Base-by-base conservation (phyloP, 1,140 invertebrate genomes). In the Rhagoletis pomonella region DNA sequence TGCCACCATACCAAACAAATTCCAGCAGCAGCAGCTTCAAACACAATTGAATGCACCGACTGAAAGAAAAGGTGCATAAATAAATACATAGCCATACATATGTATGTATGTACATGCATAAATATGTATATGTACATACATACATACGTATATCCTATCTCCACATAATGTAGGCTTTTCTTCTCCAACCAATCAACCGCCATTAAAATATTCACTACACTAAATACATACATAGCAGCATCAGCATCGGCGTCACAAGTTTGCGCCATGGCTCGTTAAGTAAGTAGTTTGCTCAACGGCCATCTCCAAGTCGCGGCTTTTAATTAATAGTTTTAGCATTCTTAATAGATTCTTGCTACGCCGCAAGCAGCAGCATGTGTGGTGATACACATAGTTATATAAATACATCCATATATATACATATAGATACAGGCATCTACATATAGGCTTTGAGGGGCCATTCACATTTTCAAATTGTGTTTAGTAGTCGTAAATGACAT, bases 311-410 rank as follows among this genome's bases (percentile, higher is more conserved):
- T 81, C 73, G 17, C 44, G 12, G 47, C 47, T 29, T 81, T 42
- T 81, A 81, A 81, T 81, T 81, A 81, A 81, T 81, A 55, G 73
- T 42, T 81, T 81, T 81, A n/a, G 44, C 47, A 81, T 81, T 81
- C 73, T 55, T 55, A 10, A 73, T 73, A 73, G 42, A 47, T 73
- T 42, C 14, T 44, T 47, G 60, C 60, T 1, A 4, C 4, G 60
- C 7, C 12, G 60, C n/a, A 14, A n/a, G 12, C 60, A 12, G 42
- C 69, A 73, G n/a, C 69, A 67, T 67, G 1, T 42, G n/a, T 14
- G 60, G 12, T 14, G 0, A 67, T 73, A 17, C 17, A 50, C 42
- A 29, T 29, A 29, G 10, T 12, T 29, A 29, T 29, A 29, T 29
- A 29, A 0, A 29, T 29, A 29, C 29, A 29, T 29, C 0, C 29